Evolutionary conservation across 2,113 vertebrate species (phyloP), one percentile per base, ranked within the genome.

Genomic region (pig (Sus scrofa)): DNA sequence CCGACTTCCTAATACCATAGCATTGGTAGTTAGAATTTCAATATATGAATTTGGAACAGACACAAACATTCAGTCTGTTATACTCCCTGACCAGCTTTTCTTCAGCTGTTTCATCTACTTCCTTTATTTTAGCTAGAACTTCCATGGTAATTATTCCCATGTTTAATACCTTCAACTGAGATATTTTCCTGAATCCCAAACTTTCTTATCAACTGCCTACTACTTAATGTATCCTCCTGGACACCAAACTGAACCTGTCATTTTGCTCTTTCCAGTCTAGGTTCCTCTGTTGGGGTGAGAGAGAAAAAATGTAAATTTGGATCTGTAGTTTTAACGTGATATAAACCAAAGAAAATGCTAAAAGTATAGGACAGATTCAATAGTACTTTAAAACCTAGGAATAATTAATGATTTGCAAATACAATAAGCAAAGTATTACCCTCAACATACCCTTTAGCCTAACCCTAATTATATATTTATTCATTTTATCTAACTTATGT

Each of bases 401-500:
- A 70, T 62, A 86, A 62, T 77, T 52, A 82, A 73, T 37, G 7
- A 8, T 93, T 93, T 87, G 3, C 73, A 84, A 95, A 79, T 82
- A 30, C 1, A 71, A 24, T 68, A 77, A 68, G 19, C 27, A 71
- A 95, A 70, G 9, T 65, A 91, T 74, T 84, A 32, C 12, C 52
- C 13, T 20, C 34, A 71, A 37, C 6, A 50, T 22, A 37, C 11
- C 30, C 16, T 60, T 9, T 77, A 62, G 18, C 3, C 6, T 75
- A 37, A 58, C 20, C 27, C 7, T 39, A 39, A 50, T 26, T 85
- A 50, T 37, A 32, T 68, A 60, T 70, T 84, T 93, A 78, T 68
- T 90, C 54, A 86, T 39, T 89, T 81, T 77, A n/a, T 87, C 26
- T 93, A 75, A 58, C 39, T 54, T 81, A 52, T 81, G 10, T 75